phyloP scores from a whole-genome alignment of 2,797 vertebrate genomes.

The Merluccius polli region DNA sequence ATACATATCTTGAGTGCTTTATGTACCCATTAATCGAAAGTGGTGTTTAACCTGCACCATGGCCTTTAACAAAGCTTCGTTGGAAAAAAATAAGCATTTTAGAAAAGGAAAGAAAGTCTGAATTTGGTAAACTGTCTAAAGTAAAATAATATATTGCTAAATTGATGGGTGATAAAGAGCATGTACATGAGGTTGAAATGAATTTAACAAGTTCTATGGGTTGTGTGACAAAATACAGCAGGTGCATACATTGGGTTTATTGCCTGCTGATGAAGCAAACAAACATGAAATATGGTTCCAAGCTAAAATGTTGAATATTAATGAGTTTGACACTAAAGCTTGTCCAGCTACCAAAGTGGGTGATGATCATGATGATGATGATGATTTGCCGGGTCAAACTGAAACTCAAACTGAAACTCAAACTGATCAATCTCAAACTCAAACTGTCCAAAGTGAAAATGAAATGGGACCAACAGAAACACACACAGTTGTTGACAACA shows the following conservation, averaged over 20 bases:
- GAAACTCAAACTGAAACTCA: too few relatives aligned
- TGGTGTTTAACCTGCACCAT: too few relatives aligned
- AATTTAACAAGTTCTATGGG: background rate
- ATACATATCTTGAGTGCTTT: too few relatives aligned
- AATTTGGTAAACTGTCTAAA: background rate
- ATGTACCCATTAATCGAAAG: too few relatives aligned
- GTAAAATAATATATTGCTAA: background rate
- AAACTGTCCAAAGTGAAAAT: too few relatives aligned
- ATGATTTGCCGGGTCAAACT: background rate
- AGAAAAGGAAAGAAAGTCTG: background rate
- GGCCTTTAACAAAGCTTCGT: too few relatives aligned
- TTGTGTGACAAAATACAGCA: background rate
- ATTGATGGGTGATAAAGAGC: background rate
- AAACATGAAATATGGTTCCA: constrained; percentile 3
- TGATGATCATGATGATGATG: background rate
- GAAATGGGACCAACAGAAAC: too few relatives aligned
- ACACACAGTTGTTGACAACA: too few relatives aligned
- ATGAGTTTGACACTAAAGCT: background rate
- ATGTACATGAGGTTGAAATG: background rate
- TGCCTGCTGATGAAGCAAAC: background rate
- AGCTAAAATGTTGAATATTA: constrained; percentile 2
- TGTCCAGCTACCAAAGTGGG: background rate
- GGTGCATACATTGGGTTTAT: background rate
- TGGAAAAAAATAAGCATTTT: background rate
- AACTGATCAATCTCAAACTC: too few relatives aligned